phyloP scores from a whole-genome alignment of 2,113 vertebrate species.

The Xenus cinereus region DNA sequence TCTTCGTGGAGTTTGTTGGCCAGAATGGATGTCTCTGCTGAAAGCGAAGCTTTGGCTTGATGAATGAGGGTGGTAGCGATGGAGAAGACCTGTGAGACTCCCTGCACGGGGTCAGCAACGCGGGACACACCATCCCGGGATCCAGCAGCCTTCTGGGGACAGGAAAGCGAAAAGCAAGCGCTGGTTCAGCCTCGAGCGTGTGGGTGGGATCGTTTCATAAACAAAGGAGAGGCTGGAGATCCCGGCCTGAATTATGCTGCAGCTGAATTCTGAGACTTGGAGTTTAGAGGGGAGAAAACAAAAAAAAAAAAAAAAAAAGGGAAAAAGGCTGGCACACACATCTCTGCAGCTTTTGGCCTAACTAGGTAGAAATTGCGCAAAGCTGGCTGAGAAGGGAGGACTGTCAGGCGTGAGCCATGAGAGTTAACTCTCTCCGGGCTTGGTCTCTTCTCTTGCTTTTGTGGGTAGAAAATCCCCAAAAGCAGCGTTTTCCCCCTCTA shows the following conservation, averaged over 20 bases:
- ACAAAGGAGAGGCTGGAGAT: background rate
- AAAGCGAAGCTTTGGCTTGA: background rate
- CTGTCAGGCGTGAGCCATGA: background rate
- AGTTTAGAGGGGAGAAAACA: background rate
- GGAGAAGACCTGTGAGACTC: background rate
- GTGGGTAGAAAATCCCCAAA: background rate
- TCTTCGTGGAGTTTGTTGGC: background rate
- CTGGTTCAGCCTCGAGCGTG: background rate
- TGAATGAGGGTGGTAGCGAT: fast-evolving
- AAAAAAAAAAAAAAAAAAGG: background rate
- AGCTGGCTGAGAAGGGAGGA: background rate
- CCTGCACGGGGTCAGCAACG: background rate
- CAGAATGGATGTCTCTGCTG: background rate
- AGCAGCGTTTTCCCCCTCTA: background rate
- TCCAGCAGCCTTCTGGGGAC: background rate
- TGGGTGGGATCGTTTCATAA: background rate
- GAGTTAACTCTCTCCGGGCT: background rate
- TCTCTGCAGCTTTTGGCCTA: background rate
- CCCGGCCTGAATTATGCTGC: background rate
- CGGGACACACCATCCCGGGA: fast-evolving
- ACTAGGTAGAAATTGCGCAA: background rate
- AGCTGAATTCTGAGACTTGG: background rate
- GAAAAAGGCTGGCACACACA: background rate
- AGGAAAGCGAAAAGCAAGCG: background rate
- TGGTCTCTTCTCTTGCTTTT: background rate